These are phyloP conservation scores for Trachelus tabidus DNA, from an alignment of 2,888 invertebrate species.

Conservation along the genomic window DNA sequence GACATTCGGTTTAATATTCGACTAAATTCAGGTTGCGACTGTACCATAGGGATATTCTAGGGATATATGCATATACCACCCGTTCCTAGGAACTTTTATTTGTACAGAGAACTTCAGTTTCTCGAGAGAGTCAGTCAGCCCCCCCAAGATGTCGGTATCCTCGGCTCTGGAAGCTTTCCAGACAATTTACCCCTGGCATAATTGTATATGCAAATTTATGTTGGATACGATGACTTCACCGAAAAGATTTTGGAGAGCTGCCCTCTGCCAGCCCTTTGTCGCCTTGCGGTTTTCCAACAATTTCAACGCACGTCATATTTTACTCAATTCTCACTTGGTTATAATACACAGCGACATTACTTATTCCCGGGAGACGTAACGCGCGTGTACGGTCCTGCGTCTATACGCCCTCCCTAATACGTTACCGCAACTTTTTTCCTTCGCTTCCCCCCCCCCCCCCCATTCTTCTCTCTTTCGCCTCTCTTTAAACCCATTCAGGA, in stretches of 20 bases:
- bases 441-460: rapidly evolving
- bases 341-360: neutral
- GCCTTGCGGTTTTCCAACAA: neutral
- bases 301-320: neutral
- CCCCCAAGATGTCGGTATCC: neutral
- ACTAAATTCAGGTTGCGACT: neutral
- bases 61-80: neutral
- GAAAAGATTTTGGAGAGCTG: constrained; percentile 27
- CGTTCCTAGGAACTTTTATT: neutral
- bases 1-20: neutral
- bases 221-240: constrained; percentile 26
- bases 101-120: neutral
- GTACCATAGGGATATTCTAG: neutral
- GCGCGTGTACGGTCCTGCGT: neutral
- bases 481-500: neutral
- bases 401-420: neutral
- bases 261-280: constrained; percentile 3
- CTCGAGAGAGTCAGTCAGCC: neutral
- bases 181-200: constrained; percentile 27
- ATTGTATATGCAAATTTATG: constrained; percentile 36
- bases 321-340: neutral
- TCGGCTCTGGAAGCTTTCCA: constrained; percentile 32
- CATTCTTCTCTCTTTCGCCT: neutral
- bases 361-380: neutral
- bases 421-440: neutral